Evolutionary conservation across 2,797 vertebrate species (phyloP), one percentile per base, ranked within the genome.

Genomic region (Melanotaenia maccullochi): DNA sequence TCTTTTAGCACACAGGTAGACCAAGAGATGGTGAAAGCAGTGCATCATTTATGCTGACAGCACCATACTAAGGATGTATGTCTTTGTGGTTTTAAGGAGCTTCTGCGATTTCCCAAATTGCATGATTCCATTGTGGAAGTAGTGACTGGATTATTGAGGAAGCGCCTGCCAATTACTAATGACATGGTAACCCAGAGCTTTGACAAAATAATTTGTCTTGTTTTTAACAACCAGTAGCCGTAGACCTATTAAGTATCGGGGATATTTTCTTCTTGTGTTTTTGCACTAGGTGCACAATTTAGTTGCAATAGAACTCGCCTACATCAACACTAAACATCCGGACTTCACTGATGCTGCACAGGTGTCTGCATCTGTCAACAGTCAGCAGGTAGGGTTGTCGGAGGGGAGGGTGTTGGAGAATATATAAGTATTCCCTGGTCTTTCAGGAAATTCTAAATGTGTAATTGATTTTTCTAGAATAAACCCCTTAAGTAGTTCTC

Each of bases 271-370:
- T 18, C 22, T n/a, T 44, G 28, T 12, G 56, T 63, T 66, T 30
- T 20, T 20, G 20, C 57, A 35, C 35, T 57, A 96, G 95, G 95
- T 96, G 6, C 95, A 96, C 76, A 93, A 95, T 88, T 90, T 96
- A 73, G 92, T 96, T 60, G 92, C 94, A 16, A 96, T 96, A 68
- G 95, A 96, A 78, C 90, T 96, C 7, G 95, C 95, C 32, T 96
- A 96, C 72, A 94, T 96, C 89, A 96, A 96, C 86, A 96, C 95
- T n/a, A 96, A 96, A 75, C 95, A 96, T 85, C 95, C 95, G 1
- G 95, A 96, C 82, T 96, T 96, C 85, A 93, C 93, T 0, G 95
- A 96, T 38, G 95, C 95, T 11, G 94, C 94, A 0, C 92, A 95
- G 80, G 95, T 96, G 64, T 96, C 95, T 1, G 95, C 95, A 35